Evolutionary conservation across 2,113 vertebrate genomes (phyloP).

Genomic region (Geococcyx californianus): DNA sequence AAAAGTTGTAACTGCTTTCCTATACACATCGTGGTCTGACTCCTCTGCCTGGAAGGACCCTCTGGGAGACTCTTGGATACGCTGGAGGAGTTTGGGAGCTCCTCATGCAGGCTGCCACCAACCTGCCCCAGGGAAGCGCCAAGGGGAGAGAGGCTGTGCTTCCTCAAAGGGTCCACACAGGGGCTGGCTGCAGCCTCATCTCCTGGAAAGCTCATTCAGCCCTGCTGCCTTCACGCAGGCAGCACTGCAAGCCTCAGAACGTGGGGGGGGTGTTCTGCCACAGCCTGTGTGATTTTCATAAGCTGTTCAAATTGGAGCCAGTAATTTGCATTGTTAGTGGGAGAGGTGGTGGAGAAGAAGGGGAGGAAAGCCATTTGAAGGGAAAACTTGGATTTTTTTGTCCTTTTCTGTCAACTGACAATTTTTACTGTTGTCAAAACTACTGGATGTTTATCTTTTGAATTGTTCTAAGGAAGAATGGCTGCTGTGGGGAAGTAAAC

Average conservation of each 20-base stretch:
- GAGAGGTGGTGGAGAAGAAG: neutral
- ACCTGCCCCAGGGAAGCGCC: rapidly evolving
- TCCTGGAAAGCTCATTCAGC: neutral
- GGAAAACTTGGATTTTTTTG: neutral
- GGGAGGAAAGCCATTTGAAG: neutral
- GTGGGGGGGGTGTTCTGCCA: neutral
- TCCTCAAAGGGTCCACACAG: neutral
- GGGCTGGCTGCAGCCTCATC: neutral
- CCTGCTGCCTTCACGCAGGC: rapidly evolving
- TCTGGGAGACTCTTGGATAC: neutral
- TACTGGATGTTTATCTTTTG: neutral
- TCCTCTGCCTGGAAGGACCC: neutral
- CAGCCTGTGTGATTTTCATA: neutral
- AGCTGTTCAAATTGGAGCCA: neutral
- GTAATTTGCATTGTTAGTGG: neutral
- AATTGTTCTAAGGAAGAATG: neutral
- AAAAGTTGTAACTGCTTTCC: neutral
- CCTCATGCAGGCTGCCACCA: neutral
- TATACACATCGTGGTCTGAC: neutral
- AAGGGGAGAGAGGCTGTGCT: rapidly evolving
- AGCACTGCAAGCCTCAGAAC: neutral
- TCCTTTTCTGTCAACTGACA: neutral
- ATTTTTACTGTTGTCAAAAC: neutral
- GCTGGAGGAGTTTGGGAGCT: neutral
- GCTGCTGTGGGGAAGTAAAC: neutral